Conservation (phyloP, 2,797 vertebrate genomes). For the Smutsia temminckii region DNA sequence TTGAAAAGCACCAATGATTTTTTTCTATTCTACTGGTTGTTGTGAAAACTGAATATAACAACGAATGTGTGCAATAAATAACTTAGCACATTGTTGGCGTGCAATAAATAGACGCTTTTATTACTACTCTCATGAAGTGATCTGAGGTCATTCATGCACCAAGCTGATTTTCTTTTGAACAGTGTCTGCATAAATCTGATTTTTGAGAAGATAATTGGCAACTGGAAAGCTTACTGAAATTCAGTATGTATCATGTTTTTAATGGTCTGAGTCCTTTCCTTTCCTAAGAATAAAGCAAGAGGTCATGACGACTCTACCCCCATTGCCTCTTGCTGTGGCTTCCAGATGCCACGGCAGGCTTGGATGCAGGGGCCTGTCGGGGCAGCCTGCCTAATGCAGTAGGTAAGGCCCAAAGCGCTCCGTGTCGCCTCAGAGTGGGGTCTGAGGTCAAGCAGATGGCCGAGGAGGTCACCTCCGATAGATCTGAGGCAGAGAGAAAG, state of each 20-base stretch:
- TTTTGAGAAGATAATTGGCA: slow-evolving; percentile 49
- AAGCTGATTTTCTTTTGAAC: slow-evolving; percentile 40
- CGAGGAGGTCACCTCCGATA: neutral
- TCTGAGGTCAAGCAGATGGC: slow-evolving; percentile 1
- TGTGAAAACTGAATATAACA: slow-evolving; percentile 16
- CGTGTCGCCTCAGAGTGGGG: neutral
- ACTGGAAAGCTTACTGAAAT: neutral
- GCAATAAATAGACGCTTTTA: slow-evolving; percentile 43
- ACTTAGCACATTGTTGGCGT: neutral
- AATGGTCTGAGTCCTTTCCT: slow-evolving; percentile 53
- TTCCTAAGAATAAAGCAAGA: slow-evolving; percentile 25
- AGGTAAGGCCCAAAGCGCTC: neutral
- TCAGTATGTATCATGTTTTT: neutral
- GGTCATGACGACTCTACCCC: neutral
- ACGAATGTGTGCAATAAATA: neutral
- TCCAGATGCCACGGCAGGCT: neutral
- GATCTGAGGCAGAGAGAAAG: neutral
- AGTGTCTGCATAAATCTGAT: slow-evolving; percentile 13
- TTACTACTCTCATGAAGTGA: slow-evolving; percentile 42
- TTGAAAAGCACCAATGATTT: neutral
- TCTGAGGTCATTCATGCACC: slow-evolving; percentile 9
- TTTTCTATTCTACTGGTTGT: neutral
- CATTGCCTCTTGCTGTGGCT: neutral
- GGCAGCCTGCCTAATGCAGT: neutral
- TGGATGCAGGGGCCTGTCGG: neutral